Evolutionary conservation across 2,113 vertebrate species (phyloP).

Genomic region (Equus przewalskii): DNA sequence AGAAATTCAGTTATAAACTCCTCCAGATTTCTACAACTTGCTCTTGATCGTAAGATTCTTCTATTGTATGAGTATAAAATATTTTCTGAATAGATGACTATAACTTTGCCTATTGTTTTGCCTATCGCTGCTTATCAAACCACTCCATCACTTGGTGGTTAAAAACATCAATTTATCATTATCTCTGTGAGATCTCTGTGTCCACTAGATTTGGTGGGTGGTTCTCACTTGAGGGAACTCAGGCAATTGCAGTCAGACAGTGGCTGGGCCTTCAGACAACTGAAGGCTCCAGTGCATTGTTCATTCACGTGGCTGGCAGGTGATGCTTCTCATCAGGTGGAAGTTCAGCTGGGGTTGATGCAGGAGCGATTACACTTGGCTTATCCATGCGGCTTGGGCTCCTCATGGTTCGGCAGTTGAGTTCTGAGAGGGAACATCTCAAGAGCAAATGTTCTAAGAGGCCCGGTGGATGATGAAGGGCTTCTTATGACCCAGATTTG

Average conservation of each 20-base stretch:
- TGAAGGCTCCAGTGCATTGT: background rate
- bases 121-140: background rate
- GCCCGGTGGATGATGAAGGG: background rate
- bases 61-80: background rate
- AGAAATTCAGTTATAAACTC: background rate
- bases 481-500: background rate
- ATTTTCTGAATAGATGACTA: constrained; percentile 2
- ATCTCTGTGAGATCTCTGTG: background rate
- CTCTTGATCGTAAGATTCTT: background rate
- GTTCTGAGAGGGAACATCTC: background rate
- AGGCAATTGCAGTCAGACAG: background rate
- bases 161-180: background rate
- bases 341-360: background rate
- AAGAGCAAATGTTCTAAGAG: background rate
- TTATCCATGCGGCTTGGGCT: background rate
- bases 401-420: background rate
- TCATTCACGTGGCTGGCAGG: background rate
- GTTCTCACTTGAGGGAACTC: background rate
- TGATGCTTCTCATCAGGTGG: background rate
- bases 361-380: background rate
- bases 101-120: background rate
- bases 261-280: background rate
- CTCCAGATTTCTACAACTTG: background rate
- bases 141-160: background rate
- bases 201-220: background rate